phyloP scores from a whole-genome alignment of 2,113 vertebrate genomes.

The Oryctolagus cuniculus region mOryCun1.1 NC_091437.1:35423501-35424000 shows the following conservation, averaged over 20 bases:
- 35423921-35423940: not conserved
- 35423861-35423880: not conserved
- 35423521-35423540: not conserved
- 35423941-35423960: not conserved
- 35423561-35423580: not conserved
- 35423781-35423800: not conserved
- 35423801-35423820: not conserved
- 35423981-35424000: not conserved
- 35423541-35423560: not conserved
- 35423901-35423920: not conserved
- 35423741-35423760: not conserved
- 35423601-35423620: not conserved
- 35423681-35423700: not conserved
- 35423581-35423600: not conserved
- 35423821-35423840: not conserved
- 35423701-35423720: not conserved
- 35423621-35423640: not conserved
- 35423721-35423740: not conserved
- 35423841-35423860: not conserved
- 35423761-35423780: not conserved
- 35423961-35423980: not conserved
- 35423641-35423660: not conserved
- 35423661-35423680: not conserved
- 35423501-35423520: not conserved
- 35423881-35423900: not conserved